phyloP scores from a whole-genome alignment of 2,888 invertebrate genomes.

The Phrixothrix hirtus region DNA sequence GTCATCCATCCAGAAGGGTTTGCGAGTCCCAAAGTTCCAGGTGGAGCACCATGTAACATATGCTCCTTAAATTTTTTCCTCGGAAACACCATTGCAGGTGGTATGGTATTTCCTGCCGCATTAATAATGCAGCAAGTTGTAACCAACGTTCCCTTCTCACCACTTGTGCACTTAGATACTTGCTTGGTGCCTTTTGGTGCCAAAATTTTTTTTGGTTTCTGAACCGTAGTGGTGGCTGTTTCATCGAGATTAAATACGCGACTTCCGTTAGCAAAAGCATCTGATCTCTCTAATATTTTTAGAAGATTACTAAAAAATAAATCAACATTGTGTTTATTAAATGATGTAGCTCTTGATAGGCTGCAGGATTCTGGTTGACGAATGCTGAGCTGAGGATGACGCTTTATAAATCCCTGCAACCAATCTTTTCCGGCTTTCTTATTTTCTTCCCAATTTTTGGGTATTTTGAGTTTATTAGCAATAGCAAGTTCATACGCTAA shows the following conservation, averaged over 20 bases:
- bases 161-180: slow-evolving; percentile 38
- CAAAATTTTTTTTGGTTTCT: too few species aligned
- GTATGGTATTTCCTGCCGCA: slow-evolving; percentile 38
- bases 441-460: neutral
- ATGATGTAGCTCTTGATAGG: slow-evolving; percentile 24
- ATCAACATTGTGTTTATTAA: slow-evolving; percentile 29
- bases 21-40: too few species aligned
- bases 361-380: slow-evolving; percentile 28
- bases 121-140: slow-evolving; percentile 42
- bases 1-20: too few species aligned
- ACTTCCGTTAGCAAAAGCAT: slow-evolving; percentile 24
- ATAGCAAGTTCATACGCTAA: slow-evolving; percentile 22
- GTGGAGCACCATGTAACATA: too few species aligned
- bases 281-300: slow-evolving; percentile 21
- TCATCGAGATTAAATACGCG: slow-evolving; percentile 31
- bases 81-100: slow-evolving; percentile 6
- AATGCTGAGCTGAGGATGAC: slow-evolving; percentile 22
- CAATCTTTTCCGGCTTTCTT: slow-evolving; percentile 29
- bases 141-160: slow-evolving; percentile 46
- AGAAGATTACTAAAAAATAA: slow-evolving; percentile 23
- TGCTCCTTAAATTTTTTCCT: slow-evolving; percentile 3
- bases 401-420: slow-evolving; percentile 28
- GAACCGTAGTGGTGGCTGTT: slow-evolving; percentile 27
- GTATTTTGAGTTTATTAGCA: slow-evolving; percentile 1
- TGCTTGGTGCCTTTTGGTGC: slow-evolving; percentile 39